Conservation (phyloP, 2,797 vertebrate species). For the Thalassophryne amazonica region DNA sequence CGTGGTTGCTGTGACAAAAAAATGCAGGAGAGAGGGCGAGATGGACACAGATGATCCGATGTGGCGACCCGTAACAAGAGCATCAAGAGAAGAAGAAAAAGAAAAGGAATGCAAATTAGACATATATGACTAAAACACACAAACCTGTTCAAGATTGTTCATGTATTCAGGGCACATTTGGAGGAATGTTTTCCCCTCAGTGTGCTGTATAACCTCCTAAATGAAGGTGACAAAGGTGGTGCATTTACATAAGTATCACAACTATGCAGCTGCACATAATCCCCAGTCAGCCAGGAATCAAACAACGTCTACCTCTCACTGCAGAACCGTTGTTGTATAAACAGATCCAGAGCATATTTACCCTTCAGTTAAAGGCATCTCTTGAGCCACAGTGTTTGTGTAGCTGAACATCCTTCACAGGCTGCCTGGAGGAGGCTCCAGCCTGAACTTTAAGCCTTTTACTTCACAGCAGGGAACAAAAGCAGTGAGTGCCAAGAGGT, state of each 20-base stretch:
- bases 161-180: slow-evolving; percentile 38
- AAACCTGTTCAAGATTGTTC: slow-evolving; percentile 31
- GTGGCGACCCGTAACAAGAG: too few species aligned
- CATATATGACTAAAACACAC: slow-evolving; percentile 11
- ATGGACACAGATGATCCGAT: too few species aligned
- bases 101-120: slow-evolving; percentile 38
- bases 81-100: too few species aligned
- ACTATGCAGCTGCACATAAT: slow-evolving; percentile 32
- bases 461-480: slow-evolving; percentile 48
- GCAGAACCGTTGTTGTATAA: slow-evolving; percentile 49
- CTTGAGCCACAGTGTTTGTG: slow-evolving; percentile 56
- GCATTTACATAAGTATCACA: slow-evolving; percentile 38
- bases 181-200: background rate
- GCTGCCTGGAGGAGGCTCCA: slow-evolving; percentile 51
- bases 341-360: slow-evolving; percentile 59
- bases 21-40: too few species aligned
- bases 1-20: too few species aligned
- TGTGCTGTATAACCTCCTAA: slow-evolving; percentile 10
- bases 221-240: slow-evolving; percentile 38
- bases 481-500: slow-evolving; percentile 43
- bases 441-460: slow-evolving; percentile 61
- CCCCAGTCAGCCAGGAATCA: slow-evolving; percentile 46
- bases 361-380: slow-evolving; percentile 69
- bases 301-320: slow-evolving; percentile 35
- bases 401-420: slow-evolving; percentile 61